A percentile compares a stretch with the other conserved stretches of the same genome.
Conservation (phyloP, 2,888 invertebrate genomes). For the Pseudoips prasinana region DNA sequence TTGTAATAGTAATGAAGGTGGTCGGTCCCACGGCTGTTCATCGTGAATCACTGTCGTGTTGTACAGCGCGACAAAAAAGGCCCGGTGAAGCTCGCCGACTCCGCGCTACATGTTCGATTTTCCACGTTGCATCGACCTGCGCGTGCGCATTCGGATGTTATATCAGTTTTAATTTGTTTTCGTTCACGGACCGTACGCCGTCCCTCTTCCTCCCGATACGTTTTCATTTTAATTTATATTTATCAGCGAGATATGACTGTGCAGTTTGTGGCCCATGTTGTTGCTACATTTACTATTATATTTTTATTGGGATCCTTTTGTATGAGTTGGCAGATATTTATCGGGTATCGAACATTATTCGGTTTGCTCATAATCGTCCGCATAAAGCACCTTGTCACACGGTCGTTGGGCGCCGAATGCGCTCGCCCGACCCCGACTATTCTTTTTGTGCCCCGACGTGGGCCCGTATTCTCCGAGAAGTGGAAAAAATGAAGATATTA, state of each 20-base stretch:
- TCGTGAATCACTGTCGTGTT: conserved; percentile 33
- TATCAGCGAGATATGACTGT: conserved; percentile 74
- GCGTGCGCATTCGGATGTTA: conserved; percentile 47
- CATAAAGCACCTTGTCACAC: conserved; percentile 82
- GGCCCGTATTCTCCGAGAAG: conserved; percentile 75
- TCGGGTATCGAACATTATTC: conserved; percentile 81
- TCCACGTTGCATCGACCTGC: conserved; percentile 37
- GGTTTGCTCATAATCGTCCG: conserved; percentile 78
- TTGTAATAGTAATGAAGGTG: conserved; percentile 40
- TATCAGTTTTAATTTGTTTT: conserved; percentile 62
- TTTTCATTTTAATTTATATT: conserved; percentile 72
- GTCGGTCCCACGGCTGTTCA: conserved; percentile 29
- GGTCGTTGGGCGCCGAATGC: conserved; percentile 79
- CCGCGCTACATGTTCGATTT: conserved; percentile 36
- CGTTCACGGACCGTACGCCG: conserved; percentile 40
- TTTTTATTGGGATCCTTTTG: conserved; percentile 81
- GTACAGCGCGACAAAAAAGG: conserved; percentile 37
- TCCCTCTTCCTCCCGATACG: conserved; percentile 47
- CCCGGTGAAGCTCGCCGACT: conserved; percentile 22
- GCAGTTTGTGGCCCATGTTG: conserved; percentile 76
- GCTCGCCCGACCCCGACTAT: conserved; percentile 65
- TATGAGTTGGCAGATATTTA: conserved; percentile 83
- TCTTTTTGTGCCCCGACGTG: conserved; percentile 74
- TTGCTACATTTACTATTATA: conserved; percentile 80
- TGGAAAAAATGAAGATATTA: conserved; percentile 82